Evolutionary conservation across 1,140 invertebrate species (phyloP), one percentile per base, ranked within the genome.

Genomic region (Chlorops oryzae): DNA sequence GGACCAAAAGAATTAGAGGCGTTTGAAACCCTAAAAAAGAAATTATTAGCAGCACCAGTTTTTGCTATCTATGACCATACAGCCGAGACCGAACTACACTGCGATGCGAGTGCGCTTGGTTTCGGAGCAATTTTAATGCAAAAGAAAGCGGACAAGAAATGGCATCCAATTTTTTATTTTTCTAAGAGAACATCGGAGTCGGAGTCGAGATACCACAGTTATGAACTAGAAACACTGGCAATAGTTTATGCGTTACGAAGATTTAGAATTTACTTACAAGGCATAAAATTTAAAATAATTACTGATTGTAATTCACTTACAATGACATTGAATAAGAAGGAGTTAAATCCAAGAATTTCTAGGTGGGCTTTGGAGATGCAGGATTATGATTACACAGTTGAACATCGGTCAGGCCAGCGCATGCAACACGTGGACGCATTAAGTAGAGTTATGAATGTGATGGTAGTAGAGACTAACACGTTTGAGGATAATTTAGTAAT

Each of bases 141-240:
- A 50, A 54, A 55, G 25, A 49, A 57, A 21, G 20, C 34, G 24
- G 50, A 62, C 51, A 48, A 32, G 21, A 49, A 49, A 32, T 49
- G 35, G 37, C 54, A 63, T 49, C 73, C 61, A 21, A 54, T 76
- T 6, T 66, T 58, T 28, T 77, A 75, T 58, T 68, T 70, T 17
- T 70, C 65, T 21, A 53, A 63, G 25, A 54, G 47, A 23, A 50
- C 17, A n/a, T n/a, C n/a, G n/a, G n/a, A n/a, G n/a, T n/a, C n/a
- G n/a, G n/a, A n/a, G n/a, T n/a, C n/a, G n/a, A 72, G 72, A 23
- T 78, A 75, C 48, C 55, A 50, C 4, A 72, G 62, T 45, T 75
- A 75, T 41, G 71, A 79, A 57, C 55, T 74, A 43, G 76, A 80
- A 61, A 67, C 68, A 27, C 54, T 80, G 22, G 76, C 76, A 1